phyloP scores from a whole-genome alignment of 2,113 vertebrate species.

The Gnathonemus longibarbis region DNA sequence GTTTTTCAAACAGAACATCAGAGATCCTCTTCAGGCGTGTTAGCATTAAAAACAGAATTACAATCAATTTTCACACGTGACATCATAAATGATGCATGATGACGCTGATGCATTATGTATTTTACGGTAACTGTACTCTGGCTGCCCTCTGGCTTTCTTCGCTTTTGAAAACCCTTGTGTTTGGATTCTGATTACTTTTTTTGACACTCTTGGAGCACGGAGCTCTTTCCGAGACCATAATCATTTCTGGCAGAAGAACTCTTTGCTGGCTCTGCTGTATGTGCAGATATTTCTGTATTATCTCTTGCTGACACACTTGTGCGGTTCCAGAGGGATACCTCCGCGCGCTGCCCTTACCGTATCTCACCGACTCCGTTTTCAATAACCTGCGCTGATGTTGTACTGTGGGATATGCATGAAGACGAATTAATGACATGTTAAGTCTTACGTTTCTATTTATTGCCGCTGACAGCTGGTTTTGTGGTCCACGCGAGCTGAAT shows the following conservation, averaged over 20 bases:
- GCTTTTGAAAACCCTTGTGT: neutral
- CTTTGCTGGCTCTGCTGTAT: neutral
- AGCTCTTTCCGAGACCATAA: neutral
- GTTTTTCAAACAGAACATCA: neutral
- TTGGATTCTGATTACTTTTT: neutral
- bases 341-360: neutral
- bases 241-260: neutral
- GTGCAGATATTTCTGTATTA: neutral
- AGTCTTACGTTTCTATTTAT: neutral
- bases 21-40: neutral
- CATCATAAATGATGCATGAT: neutral
- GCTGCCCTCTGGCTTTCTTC: neutral
- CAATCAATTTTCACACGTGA: neutral
- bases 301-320: neutral
- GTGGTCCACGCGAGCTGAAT: neutral
- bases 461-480: neutral
- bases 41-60: neutral
- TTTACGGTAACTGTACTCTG: neutral
- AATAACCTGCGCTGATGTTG: neutral
- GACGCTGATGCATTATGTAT: neutral
- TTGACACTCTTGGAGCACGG: neutral
- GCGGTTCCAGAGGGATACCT: neutral
- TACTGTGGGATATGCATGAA: neutral
- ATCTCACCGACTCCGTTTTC: neutral
- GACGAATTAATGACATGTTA: neutral